phyloP scores from a whole-genome alignment of 2,113 vertebrate genomes.

The Triplophysa dalaica region DNA sequence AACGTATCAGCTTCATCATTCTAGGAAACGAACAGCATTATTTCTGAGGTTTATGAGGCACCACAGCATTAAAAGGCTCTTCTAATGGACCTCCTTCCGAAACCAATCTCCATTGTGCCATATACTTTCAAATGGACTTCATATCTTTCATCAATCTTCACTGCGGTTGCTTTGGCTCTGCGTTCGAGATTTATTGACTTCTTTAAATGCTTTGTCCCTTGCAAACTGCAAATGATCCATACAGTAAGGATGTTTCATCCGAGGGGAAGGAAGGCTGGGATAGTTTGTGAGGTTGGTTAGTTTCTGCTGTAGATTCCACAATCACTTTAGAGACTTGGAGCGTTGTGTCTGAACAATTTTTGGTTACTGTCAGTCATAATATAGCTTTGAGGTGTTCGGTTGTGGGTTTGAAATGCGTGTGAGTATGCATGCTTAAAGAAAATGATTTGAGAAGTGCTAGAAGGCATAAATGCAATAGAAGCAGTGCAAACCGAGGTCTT shows the following conservation, averaged over 20 bases:
- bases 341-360: background rate
- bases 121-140: conserved; percentile 51
- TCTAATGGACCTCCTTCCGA: conserved; percentile 30
- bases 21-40: conserved; percentile 25
- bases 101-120: conserved; percentile 26
- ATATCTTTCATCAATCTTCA: conserved; percentile 14
- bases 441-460: background rate
- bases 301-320: background rate
- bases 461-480: background rate
- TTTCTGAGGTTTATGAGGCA: conserved; percentile 41
- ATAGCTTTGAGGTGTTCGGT: background rate
- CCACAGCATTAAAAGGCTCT: conserved; percentile 52
- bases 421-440: background rate
- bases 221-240: conserved; percentile 12
- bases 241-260: background rate
- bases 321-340: background rate
- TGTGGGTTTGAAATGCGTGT: background rate
- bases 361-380: background rate
- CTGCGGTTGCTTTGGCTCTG: background rate
- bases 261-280: background rate
- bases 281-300: background rate
- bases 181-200: conserved; percentile 19
- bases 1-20: conserved; percentile 30
- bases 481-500: background rate
- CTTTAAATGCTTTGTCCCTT: background rate